Evolutionary conservation across 1,140 invertebrate genomes (phyloP).

Genomic region (Penaeus japonicus): DNA sequence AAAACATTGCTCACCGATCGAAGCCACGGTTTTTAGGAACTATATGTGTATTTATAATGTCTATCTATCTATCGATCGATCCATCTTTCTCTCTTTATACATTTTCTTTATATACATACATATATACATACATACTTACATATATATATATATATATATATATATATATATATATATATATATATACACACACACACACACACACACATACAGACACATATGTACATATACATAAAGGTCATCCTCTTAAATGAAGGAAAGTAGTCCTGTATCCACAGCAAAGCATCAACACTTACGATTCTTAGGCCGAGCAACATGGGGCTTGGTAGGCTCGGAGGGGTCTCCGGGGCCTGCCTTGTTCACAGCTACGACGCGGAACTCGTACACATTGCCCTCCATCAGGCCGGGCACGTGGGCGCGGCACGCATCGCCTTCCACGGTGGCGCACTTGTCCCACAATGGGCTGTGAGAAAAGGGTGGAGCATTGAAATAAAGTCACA

Average conservation of each 20-base stretch:
- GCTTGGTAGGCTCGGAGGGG: slow-evolving; percentile 86
- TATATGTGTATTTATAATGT: neutral
- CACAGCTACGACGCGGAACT: slow-evolving; percentile 92
- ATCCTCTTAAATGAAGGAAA: neutral
- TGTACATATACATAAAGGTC: too few species aligned
- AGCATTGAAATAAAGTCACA: too few species aligned
- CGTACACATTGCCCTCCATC: slow-evolving; percentile 88
- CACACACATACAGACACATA: too few species aligned
- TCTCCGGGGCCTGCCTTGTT: slow-evolving; percentile 92
- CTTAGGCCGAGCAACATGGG: slow-evolving; percentile 89
- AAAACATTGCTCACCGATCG: neutral
- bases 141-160: slow-evolving; percentile 18
- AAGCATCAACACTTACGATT: slow-evolving; percentile 73
- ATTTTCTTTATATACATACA: too few species aligned
- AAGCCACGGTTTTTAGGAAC: neutral
- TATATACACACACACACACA: neutral
- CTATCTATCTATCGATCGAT: too few species aligned
- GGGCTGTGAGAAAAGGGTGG: slow-evolving; percentile 67
- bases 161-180: neutral
- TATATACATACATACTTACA: neutral
- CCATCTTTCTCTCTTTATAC: too few species aligned
- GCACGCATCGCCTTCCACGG: slow-evolving; percentile 83
- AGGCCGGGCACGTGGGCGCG: slow-evolving; percentile 85
- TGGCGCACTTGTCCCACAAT: slow-evolving; percentile 86
- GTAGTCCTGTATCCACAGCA: neutral